Base-by-base conservation (phyloP, 2,797 vertebrate genomes). In the Sebastolobus alascanus region DNA sequence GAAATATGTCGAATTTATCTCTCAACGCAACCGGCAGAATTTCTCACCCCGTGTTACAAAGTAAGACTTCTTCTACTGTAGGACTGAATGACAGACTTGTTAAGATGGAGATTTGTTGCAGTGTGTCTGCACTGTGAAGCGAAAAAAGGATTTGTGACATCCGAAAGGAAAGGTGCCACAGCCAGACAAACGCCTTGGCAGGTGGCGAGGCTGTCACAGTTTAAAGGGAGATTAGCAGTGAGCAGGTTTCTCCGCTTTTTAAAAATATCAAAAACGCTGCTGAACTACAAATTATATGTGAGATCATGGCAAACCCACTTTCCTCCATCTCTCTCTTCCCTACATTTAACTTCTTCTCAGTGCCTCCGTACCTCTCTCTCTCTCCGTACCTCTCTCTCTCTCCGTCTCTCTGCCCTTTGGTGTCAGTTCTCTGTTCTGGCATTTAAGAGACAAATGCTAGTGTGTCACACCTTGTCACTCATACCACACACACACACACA, bases 361-460 rank as follows among this genome's bases (percentile, higher is more conserved):
- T n/a, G 68, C 33, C 77, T 52, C 22, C 11, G 9, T 76, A 66
- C 55, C 61, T 50, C 50, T 73, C n/a, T 73, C 31, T 88, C 84
- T 73, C 80, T 75, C 77, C 90, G 90, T 25, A 11, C 38, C 60
- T 4, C 10, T 63, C 20, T 18, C 50, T 70, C n/a, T 76, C 31
- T 9, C 74, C 64, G 14, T 87, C 84, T 73, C 79, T 70, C 74
- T 92, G 93, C 90, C 92, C 93, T 89, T 90, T 90, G 80, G 83
- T 95, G 94, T 96, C 94, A 93, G 75, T 90, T 95, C 93, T 85
- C 82, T 91, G 92, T 92, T 92, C 91, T 96, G 94, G 90, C 95
- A 95, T 96, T 96, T 95, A 94, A 75, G 86, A 94, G 95, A 96
- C 94, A 96, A 96, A 96, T 96, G 95, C 89, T 94, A 94, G 89